phyloP scores from a whole-genome alignment of 2,888 invertebrate species.

The Drosophila borealis region DNA sequence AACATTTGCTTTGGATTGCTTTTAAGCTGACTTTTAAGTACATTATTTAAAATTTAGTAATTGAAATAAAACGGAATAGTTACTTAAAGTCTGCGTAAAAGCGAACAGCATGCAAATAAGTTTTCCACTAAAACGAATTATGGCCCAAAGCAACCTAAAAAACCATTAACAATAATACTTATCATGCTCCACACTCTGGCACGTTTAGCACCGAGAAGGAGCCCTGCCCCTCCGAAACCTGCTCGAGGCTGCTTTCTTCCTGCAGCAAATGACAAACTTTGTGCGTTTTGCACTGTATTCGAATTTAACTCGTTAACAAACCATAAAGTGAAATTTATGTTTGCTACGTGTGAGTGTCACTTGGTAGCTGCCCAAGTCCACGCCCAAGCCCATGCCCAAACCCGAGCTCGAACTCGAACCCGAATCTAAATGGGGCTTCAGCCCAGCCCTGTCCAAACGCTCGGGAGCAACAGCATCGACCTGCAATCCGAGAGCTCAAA shows the following conservation, averaged over 20 bases:
- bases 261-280: slow-evolving; percentile 70
- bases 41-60: slow-evolving; percentile 4
- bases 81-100: slow-evolving; percentile 20
- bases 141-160: slow-evolving; percentile 39
- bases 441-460: not conserved
- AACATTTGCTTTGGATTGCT: not conserved
- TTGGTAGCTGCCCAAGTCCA: slow-evolving; percentile 5
- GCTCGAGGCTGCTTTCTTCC: slow-evolving; percentile 37
- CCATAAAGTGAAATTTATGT: slow-evolving; percentile 78
- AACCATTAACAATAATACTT: slow-evolving; percentile 74
- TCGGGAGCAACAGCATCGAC: slow-evolving; percentile 16
- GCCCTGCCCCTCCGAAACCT: not conserved
- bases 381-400: not conserved
- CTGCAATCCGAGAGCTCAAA: slow-evolving; percentile 54
- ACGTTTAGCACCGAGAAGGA: slow-evolving; percentile 39
- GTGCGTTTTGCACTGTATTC: slow-evolving; percentile 69
- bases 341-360: slow-evolving; percentile 68
- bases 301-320: slow-evolving; percentile 77
- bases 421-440: not conserved
- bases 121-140: slow-evolving; percentile 35
- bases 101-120: slow-evolving; percentile 35
- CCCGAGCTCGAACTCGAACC: not conserved
- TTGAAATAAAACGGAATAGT: slow-evolving; percentile 14
- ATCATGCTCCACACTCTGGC: slow-evolving; percentile 70
- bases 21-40: too few species aligned